These are phyloP conservation scores for Scatophagus argus DNA, from an alignment of 2,113 vertebrate species.

Conservation along the genomic window DNA sequence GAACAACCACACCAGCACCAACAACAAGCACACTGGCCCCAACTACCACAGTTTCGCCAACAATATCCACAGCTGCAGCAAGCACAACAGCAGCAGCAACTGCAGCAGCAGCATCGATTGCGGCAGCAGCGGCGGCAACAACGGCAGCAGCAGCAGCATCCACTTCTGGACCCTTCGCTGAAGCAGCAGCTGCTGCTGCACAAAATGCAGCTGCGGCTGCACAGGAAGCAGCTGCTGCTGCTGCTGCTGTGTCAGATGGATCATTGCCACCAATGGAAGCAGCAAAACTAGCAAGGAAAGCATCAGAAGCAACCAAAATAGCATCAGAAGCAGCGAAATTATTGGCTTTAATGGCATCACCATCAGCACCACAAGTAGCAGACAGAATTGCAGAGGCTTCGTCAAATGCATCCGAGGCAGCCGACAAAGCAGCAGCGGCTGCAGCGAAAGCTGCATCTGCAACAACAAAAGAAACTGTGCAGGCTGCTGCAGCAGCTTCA, in stretches of 20 bases:
- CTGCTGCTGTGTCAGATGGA: neutral
- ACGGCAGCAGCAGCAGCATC: neutral
- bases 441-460: neutral
- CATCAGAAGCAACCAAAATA: neutral
- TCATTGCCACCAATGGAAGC: accelerated
- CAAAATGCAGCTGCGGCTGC: neutral
- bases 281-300: neutral
- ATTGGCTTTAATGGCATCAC: neutral
- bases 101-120: neutral
- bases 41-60: no score
- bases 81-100: accelerated
- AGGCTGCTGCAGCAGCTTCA: neutral
- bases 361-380: neutral
- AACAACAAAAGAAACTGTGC: neutral
- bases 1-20: neutral
- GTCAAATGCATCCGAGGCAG: neutral
- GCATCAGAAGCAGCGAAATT: neutral
- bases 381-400: neutral
- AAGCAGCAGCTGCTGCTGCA: neutral
- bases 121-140: neutral
- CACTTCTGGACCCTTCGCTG: neutral
- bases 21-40: no score
- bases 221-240: neutral
- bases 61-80: neutral
- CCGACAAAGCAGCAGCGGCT: slow-evolving; percentile 6